Evolutionary conservation across 2,797 vertebrate genomes (phyloP).

Genomic region (Protosalanx chinensis): DNA sequence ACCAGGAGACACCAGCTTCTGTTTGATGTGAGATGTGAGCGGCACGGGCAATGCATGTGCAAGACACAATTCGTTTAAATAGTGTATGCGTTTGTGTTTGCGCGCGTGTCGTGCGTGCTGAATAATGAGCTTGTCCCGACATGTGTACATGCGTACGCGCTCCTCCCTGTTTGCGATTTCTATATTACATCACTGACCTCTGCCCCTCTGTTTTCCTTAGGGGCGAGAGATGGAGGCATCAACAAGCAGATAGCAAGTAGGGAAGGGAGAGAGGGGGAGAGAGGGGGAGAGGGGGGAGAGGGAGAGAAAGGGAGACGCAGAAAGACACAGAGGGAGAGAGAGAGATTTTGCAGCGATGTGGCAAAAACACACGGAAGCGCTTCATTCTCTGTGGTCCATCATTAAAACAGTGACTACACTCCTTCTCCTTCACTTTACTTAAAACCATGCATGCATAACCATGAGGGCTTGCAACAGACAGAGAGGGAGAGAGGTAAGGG

Average conservation of each 20-base stretch:
- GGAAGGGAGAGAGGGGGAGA: background rate
- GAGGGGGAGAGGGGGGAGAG: background rate
- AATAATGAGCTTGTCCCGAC: background rate
- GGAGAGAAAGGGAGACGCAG: background rate
- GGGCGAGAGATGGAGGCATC: background rate
- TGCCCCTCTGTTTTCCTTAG: background rate
- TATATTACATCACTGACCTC: background rate
- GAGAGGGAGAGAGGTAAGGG: slow-evolving; percentile 1
- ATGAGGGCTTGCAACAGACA: background rate
- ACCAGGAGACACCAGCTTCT: slow-evolving; percentile 28
- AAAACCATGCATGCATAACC: background rate
- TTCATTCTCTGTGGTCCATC: background rate
- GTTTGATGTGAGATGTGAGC: slow-evolving; percentile 21
- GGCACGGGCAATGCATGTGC: background rate
- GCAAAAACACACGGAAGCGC: background rate
- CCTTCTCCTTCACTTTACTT: background rate
- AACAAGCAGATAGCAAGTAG: background rate
- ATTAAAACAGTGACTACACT: background rate
- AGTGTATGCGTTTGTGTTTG: background rate
- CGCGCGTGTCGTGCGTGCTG: background rate
- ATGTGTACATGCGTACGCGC: background rate
- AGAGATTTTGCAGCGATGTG: background rate
- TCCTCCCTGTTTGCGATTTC: background rate
- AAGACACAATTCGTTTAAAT: background rate
- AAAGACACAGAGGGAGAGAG: background rate